These are phyloP conservation scores for Cosmia trapezina DNA, from an alignment of 2,888 invertebrate genomes.

Conservation along the genomic window DNA sequence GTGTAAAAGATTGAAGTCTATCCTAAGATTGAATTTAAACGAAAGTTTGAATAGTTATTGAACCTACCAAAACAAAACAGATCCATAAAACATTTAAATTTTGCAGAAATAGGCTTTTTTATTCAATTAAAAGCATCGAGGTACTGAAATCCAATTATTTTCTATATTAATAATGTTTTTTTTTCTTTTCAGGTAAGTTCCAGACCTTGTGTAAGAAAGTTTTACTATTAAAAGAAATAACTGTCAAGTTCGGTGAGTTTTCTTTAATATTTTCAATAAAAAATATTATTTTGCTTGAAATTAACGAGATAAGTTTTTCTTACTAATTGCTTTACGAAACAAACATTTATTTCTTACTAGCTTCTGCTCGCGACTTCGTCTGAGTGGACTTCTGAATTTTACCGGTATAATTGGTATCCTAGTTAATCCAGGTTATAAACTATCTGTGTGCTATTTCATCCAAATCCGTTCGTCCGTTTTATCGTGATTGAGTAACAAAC, in stretches of 20 bases:
- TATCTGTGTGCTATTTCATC: not conserved
- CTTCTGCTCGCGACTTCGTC: not conserved
- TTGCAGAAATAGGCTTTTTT: conserved; percentile 2
- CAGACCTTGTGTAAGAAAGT: conserved; percentile 24
- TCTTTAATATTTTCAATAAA: conserved; percentile 30
- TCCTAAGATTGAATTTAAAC: not conserved
- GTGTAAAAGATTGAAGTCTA: too few species aligned
- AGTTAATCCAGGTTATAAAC: too few species aligned
- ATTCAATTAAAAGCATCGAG: conserved; percentile 10
- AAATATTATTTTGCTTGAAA: conserved; percentile 8
- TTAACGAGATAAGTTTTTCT: conserved; percentile 41
- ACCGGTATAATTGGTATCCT: not conserved
- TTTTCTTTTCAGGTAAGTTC: conserved; percentile 62
- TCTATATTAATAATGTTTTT: conserved; percentile 14
- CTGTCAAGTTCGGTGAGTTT: conserved; percentile 28
- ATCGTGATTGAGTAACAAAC: not conserved
- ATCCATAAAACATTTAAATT: not conserved
- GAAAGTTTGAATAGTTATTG: conserved; percentile 2
- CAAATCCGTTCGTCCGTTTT: not conserved
- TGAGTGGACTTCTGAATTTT: not conserved
- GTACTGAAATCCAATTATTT: conserved; percentile 7
- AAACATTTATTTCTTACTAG: conserved; percentile 1
- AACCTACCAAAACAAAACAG: not conserved
- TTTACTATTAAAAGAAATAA: conserved; percentile 33
- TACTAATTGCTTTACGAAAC: conserved; percentile 3